These are phyloP conservation scores for Vanessa tameamea DNA, from an alignment of 1,140 invertebrate species.

Conservation along the genomic window DNA sequence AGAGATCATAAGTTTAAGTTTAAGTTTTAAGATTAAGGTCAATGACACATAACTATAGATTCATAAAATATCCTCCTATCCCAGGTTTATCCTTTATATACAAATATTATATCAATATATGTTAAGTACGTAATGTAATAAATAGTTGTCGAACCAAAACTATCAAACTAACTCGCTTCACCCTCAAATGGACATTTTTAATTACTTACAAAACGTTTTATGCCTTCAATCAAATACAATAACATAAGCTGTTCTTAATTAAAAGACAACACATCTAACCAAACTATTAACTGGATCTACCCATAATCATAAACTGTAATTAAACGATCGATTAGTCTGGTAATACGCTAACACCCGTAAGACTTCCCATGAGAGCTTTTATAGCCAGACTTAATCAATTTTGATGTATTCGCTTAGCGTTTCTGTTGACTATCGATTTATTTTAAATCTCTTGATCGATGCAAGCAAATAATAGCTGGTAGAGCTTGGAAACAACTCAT, in stretches of 20 bases:
- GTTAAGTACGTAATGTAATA: too few species aligned
- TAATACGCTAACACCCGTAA: conserved; percentile 18
- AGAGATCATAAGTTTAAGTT: too few species aligned
- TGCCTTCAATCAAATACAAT: not conserved
- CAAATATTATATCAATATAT: too few species aligned
- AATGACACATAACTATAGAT: too few species aligned
- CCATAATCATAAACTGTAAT: conserved; percentile 17
- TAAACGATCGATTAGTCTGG: conserved; percentile 25
- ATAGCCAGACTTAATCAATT: conserved; percentile 17
- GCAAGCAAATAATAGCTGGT: too few species aligned
- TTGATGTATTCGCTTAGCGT: conserved; percentile 10
- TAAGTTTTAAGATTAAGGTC: too few species aligned
- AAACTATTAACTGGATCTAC: not conserved
- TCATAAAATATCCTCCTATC: too few species aligned
- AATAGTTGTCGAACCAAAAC: too few species aligned
- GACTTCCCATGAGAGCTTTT: conserved; percentile 22
- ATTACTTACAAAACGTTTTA: not conserved
- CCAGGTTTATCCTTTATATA: too few species aligned
- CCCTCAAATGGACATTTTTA: not conserved
- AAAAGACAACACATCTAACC: conserved; percentile 3
- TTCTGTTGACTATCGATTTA: not conserved
- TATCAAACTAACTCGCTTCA: not conserved
- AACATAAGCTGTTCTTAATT: not conserved
- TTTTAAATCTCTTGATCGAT: too few species aligned
- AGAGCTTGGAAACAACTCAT: too few species aligned